These are phyloP conservation scores for Drosophila sulfurigaster DNA, from an alignment of 1,140 invertebrate species.

Conservation along the genomic window DNA sequence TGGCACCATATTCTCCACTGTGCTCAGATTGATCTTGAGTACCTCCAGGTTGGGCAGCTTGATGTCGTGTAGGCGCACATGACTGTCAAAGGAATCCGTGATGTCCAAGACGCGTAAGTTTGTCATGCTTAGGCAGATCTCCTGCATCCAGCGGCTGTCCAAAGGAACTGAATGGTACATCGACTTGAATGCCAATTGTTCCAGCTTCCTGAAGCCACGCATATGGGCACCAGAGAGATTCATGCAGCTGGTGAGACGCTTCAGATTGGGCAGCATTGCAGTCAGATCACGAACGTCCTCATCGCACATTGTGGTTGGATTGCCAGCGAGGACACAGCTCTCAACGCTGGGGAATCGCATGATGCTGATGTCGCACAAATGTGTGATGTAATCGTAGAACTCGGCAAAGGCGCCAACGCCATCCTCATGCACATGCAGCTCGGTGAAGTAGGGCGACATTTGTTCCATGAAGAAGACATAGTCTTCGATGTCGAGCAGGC, in stretches of 20 bases:
- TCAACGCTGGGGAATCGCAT: constrained; percentile 49
- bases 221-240: constrained; percentile 63
- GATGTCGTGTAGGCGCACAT: constrained; percentile 55
- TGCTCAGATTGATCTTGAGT: constrained; percentile 70
- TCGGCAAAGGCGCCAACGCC: constrained; percentile 63
- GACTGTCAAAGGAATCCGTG: constrained; percentile 68
- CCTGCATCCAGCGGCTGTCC: constrained; percentile 63
- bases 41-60: constrained; percentile 68
- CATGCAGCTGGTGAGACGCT: constrained; percentile 66
- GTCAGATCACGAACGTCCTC: constrained; percentile 64
- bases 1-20: constrained; percentile 54
- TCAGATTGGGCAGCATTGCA: constrained; percentile 61
- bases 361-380: constrained; percentile 66
- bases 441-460: constrained; percentile 58
- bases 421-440: constrained; percentile 68
- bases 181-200: constrained; percentile 67
- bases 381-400: constrained; percentile 69
- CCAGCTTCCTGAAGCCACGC: constrained; percentile 56
- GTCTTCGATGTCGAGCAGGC: constrained; percentile 64
- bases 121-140: constrained; percentile 62
- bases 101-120: constrained; percentile 60
- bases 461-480: constrained; percentile 73
- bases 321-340: constrained; percentile 56
- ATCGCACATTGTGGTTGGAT: constrained; percentile 58
- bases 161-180: constrained; percentile 68